phyloP scores from a whole-genome alignment of 2,797 vertebrate genomes.

The Gambusia yucatana region DNA sequence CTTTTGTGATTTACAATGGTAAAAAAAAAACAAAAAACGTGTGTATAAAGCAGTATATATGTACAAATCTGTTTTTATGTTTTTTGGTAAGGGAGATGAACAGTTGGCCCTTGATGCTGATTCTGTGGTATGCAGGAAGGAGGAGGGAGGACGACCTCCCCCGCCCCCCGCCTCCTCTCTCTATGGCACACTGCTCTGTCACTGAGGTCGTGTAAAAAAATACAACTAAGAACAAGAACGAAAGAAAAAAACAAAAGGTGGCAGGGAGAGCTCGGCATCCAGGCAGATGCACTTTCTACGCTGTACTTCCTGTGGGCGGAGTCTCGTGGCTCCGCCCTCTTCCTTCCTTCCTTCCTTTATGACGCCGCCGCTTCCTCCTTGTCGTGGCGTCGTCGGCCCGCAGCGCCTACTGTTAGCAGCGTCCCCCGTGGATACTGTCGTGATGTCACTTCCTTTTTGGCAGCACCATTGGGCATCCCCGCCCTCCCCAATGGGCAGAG shows the following conservation, averaged over 20 bases:
- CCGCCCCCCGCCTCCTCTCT: constrained; percentile 52
- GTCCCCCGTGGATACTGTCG: constrained; percentile 75
- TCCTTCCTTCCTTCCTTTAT: constrained; percentile 53
- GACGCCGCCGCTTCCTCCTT: constrained; percentile 59
- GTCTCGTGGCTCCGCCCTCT: constrained; percentile 67
- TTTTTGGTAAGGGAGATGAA: constrained; percentile 78
- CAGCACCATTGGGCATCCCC: constrained; percentile 72
- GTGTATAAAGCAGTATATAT: constrained; percentile 81
- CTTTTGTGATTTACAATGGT: constrained; percentile 82
- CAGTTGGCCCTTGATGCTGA: constrained; percentile 78
- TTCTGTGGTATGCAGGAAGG: constrained; percentile 72
- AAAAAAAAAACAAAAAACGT: constrained; percentile 57
- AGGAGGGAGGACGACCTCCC: constrained; percentile 60
- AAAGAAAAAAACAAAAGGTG: constrained; percentile 34
- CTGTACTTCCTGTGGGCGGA: constrained; percentile 74
- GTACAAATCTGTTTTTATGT: constrained; percentile 81
- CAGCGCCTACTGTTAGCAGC: constrained; percentile 70
- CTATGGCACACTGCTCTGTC: constrained; percentile 71
- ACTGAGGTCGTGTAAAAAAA: constrained; percentile 47
- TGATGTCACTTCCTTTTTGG: constrained; percentile 80
- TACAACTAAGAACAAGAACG: constrained; percentile 33
- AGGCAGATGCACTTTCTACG: constrained; percentile 72
- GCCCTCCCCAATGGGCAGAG: constrained; percentile 60
- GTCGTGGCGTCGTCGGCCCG: constrained; percentile 59
- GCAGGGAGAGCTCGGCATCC: constrained; percentile 61